Conservation (phyloP, 2,888 invertebrate genomes). For the Reticulitermes lucifugus region DNA sequence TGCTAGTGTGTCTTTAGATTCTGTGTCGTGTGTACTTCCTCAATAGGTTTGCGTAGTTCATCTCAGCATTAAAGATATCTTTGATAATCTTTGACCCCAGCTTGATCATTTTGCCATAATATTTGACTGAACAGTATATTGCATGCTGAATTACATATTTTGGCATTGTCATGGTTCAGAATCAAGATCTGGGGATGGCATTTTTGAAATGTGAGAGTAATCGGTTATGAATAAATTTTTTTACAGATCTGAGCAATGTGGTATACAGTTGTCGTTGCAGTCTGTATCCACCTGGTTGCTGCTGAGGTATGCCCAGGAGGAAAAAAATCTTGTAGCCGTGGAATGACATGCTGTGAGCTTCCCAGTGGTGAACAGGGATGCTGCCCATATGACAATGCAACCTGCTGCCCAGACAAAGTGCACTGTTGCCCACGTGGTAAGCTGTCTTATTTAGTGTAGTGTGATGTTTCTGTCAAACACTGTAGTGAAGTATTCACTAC, state of each 20-base stretch:
- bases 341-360: constrained; percentile 52
- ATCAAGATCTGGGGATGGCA: no score
- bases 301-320: constrained; percentile 47
- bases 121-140: no score
- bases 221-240: background rate
- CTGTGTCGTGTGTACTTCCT: no score
- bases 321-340: constrained; percentile 43
- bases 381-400: constrained; percentile 52
- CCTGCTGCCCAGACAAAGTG: constrained; percentile 50
- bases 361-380: constrained; percentile 51
- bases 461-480: background rate
- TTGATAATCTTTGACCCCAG: no score
- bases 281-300: background rate
- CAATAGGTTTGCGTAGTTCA: no score
- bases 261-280: background rate
- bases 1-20: no score
- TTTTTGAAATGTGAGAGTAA: no score
- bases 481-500: no score
- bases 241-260: background rate
- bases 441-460: background rate
- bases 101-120: no score
- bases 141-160: no score
- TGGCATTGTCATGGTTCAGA: no score
- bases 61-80: no score
- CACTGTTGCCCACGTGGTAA: constrained; percentile 53